These are phyloP conservation scores for Rhyacophila evoluta DNA, from an alignment of 2,888 invertebrate genomes.

Conservation along the genomic window DNA sequence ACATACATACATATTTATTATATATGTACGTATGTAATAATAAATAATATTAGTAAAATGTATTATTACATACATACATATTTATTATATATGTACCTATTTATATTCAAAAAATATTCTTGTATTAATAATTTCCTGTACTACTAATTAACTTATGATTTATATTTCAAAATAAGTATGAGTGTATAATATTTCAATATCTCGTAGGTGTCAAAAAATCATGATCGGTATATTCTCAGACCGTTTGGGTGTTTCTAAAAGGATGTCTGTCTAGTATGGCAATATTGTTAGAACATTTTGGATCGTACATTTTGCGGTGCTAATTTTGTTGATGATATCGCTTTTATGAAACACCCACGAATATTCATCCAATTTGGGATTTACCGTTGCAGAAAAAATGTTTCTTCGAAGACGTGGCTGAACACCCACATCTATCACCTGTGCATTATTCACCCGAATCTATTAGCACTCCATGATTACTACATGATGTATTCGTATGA, in stretches of 20 bases:
- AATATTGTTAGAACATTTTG: not conserved
- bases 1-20: too few species aligned
- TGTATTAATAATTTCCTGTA: too few species aligned
- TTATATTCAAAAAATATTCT: too few species aligned
- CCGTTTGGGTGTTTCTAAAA: not conserved
- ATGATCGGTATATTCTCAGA: not conserved
- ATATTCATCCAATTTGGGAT: constrained; percentile 12
- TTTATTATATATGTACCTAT: too few species aligned
- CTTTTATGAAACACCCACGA: not conserved
- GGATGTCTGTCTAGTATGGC: not conserved
- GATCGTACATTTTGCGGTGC: not conserved
- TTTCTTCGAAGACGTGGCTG: not conserved
- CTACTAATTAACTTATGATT: too few species aligned
- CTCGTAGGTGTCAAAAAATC: not conserved
- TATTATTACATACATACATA: too few species aligned
- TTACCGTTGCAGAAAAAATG: not conserved
- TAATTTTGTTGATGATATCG: not conserved
- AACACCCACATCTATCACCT: not conserved
- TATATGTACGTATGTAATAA: too few species aligned
- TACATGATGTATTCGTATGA: too few species aligned
- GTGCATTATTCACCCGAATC: not conserved
- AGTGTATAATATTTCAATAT: too few species aligned
- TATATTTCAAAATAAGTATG: too few species aligned
- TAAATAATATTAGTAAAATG: too few species aligned
- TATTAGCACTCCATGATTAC: too few species aligned